Evolutionary conservation across 2,888 invertebrate species (phyloP), one percentile per base, ranked within the genome.

Genomic region (Baccha elongata): DNA sequence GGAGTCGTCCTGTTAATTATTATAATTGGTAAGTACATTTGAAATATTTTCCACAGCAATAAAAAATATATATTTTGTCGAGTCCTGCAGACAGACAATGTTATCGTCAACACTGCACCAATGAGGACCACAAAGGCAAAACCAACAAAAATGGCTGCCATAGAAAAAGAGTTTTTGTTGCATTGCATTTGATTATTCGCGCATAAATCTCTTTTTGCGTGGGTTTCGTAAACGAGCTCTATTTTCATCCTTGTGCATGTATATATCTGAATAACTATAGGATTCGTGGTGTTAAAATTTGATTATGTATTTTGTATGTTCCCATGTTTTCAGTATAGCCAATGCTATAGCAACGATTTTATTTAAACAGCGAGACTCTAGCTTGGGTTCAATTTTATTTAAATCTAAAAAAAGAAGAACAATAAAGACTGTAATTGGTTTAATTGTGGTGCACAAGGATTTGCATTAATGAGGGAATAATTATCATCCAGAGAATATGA

Each of bases 1-100:
- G 96, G 95, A 86, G 93, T 94, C 86, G 93, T 96, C 86, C 91
- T 97, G 89, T 92, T 97, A 91, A 95, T 96, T 91, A 95, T 97
- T 88, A 94, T 95, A 89, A 94, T 96, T 91, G 94, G 96, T 95
- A 92, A 94, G 94, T 86, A 55, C 21, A 50, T 75, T 72, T 42
- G 44, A 32, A 40, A 69, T 52, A 50, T 19, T 35, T 71, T 37
- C 32, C 11, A 11, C 42, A 55, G 11, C 13, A 19, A 40, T 4
- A 32, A 52, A 53, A 15, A 29, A 62, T 50, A n/a, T 35, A 8
- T 35, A n/a, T 10, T 26, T 26, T 26, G 26, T 6, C 26, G 44
- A 10, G 6, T 21, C 11, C 46, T n/a, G n/a, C 3, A 42, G 11
- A 2, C 13, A 2, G 35, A n/a, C 4, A 55, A 13, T 40, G 2